These are phyloP conservation scores for Drosophila kohkoa DNA, from an alignment of 1,140 invertebrate genomes.

Conservation along the genomic window DNA sequence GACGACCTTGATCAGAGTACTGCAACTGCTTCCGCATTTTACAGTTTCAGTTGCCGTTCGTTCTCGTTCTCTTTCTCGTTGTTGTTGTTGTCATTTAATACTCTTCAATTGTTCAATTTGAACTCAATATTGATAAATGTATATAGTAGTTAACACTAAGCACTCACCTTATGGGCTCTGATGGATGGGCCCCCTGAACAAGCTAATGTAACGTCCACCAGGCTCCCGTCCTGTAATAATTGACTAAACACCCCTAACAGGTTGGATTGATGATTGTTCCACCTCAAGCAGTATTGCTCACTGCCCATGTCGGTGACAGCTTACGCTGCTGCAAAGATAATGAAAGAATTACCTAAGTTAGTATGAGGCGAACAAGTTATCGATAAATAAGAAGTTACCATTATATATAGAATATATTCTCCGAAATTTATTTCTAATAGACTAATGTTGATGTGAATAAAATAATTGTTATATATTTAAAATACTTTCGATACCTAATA, in stretches of 20 bases:
- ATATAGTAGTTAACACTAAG: background rate
- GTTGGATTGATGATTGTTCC: conserved; percentile 98
- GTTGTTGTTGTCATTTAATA: too few species aligned
- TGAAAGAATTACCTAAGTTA: background rate
- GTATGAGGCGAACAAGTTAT: background rate
- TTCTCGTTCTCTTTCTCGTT: too few species aligned
- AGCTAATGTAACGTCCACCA: conserved; percentile 97
- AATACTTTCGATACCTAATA: too few species aligned
- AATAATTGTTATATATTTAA: too few species aligned
- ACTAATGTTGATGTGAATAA: too few species aligned
- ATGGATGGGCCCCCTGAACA: conserved; percentile 97
- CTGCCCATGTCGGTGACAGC: conserved; percentile 96
- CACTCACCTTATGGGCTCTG: conserved; percentile 93
- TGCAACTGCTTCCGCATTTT: conserved; percentile 61
- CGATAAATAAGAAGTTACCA: too few species aligned
- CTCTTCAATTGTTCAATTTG: too few species aligned
- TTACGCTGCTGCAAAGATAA: conserved; percentile 90
- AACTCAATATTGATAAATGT: too few species aligned
- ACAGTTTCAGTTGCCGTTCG: conserved; percentile 35
- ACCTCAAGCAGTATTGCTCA: conserved; percentile 98
- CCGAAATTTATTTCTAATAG: background rate
- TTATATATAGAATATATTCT: too few species aligned
- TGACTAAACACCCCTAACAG: conserved; percentile 97
- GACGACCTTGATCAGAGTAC: conserved; percentile 61
- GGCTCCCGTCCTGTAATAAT: conserved; percentile 96